Percentiles rank a stretch among this genome's conserved stretches.
Conservation (phyloP, 2,888 invertebrate species). For the Phengaris alcon region DNA sequence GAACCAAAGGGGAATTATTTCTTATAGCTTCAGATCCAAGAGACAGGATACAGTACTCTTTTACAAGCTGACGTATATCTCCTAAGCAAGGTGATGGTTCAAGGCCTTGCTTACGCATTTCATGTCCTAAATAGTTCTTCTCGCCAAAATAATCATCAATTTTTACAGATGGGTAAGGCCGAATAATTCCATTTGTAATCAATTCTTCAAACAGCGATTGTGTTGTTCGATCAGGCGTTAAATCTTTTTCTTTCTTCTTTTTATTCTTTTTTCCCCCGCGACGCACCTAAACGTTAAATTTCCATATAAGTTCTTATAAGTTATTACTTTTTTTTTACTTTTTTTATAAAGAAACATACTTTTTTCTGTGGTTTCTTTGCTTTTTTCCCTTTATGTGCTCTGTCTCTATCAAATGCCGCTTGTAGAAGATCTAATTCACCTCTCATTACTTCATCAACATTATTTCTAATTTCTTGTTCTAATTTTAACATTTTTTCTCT, state of each 20-base stretch:
- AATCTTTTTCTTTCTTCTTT: conserved; percentile 96
- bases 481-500: conserved; percentile 90
- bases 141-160: conserved; percentile 90
- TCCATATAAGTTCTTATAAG: neutral
- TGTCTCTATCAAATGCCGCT: conserved; percentile 86
- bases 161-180: conserved; percentile 83
- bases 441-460: conserved; percentile 89
- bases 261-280: conserved; percentile 92
- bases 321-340: too few relatives aligned
- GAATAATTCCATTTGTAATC: conserved; percentile 93
- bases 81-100: conserved; percentile 82
- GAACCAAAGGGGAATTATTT: conserved; percentile 84
- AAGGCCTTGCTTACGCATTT: conserved; percentile 64
- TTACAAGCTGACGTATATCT: conserved; percentile 90
- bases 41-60: conserved; percentile 93
- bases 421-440: conserved; percentile 84
- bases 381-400: conserved; percentile 86
- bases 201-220: conserved; percentile 96
- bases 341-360: conserved; percentile 43
- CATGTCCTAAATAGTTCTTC: conserved; percentile 82
- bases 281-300: conserved; percentile 70
- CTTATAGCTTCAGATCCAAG: conserved; percentile 86
- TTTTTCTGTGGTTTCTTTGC: conserved; percentile 87
- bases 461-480: conserved; percentile 88
- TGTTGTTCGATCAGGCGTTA: conserved; percentile 93